phyloP scores from a whole-genome alignment of 2,113 vertebrate genomes.

The Tupaia chinensis region DNA sequence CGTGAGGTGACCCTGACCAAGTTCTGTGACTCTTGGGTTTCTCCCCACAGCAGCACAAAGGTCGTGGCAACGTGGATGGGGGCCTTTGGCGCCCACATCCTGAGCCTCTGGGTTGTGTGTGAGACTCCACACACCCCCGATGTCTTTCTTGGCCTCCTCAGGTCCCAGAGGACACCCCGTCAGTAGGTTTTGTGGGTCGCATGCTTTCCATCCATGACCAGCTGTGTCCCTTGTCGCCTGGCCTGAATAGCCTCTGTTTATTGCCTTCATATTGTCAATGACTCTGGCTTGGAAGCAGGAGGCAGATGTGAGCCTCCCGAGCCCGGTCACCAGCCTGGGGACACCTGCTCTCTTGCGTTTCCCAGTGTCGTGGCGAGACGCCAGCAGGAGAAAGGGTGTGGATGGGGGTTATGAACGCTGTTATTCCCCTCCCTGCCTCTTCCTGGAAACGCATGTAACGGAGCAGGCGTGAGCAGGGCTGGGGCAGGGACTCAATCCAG shows the following conservation, averaged over 20 bases:
- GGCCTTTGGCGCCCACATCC: not conserved
- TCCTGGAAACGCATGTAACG: conserved; percentile 60
- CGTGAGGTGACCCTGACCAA: not conserved
- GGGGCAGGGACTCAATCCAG: not conserved
- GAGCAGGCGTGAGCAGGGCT: conserved; percentile 51
- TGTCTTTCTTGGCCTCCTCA: not conserved
- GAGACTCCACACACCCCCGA: rapidly evolving
- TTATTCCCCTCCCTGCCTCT: conserved; percentile 70
- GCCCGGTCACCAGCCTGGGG: conserved; percentile 63
- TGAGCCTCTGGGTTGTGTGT: not conserved
- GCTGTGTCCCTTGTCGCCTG: conserved; percentile 44
- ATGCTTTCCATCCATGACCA: not conserved
- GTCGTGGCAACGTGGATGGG: not conserved
- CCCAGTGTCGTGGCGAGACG: conserved; percentile 17
- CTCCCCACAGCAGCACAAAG: not conserved
- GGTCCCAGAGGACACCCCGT: not conserved
- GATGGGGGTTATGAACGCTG: conserved; percentile 56
- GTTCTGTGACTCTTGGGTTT: not conserved
- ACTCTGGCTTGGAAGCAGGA: conserved; percentile 60
- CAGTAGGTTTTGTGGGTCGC: not conserved
- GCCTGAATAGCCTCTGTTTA: conserved; percentile 68
- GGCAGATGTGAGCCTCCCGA: conserved; percentile 68
- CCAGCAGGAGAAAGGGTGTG: not conserved
- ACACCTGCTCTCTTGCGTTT: conserved; percentile 74
- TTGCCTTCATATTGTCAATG: conserved; percentile 62